Evolutionary conservation across 1,140 invertebrate genomes (phyloP).

Genomic region (Papilio helenus): DNA sequence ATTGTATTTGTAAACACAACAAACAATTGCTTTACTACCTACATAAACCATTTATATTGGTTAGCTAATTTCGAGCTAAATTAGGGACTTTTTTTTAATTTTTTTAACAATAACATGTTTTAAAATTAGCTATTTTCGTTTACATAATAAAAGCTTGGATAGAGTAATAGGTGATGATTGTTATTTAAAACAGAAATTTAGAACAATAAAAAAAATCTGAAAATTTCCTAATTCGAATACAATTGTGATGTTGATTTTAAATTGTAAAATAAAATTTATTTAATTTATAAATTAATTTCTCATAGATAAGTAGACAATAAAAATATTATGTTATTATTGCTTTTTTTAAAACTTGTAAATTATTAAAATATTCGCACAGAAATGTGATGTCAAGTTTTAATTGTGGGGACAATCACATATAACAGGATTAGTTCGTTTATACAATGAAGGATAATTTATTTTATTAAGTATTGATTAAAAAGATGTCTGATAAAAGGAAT

Average conservation of each 20-base stretch:
- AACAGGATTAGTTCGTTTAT: not conserved
- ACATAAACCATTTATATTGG: constrained; percentile 11
- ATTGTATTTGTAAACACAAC: constrained; percentile 21
- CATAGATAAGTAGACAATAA: not conserved
- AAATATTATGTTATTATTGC: not conserved
- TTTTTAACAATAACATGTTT: not conserved
- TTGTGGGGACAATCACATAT: not conserved
- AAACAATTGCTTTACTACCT: constrained; percentile 33
- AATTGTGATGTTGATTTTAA: not conserved
- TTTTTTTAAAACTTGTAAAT: not conserved
- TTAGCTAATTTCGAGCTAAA: constrained; percentile 23
- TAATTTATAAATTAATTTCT: not conserved
- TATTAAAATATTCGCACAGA: not conserved
- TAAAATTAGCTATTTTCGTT: not conserved
- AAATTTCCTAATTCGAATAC: not conserved
- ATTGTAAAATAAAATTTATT: not conserved
- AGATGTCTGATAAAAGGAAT: not conserved
- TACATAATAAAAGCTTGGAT: not conserved
- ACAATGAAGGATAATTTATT: not conserved
- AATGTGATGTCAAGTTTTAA: not conserved
- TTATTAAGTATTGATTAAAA: not conserved
- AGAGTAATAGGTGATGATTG: not conserved
- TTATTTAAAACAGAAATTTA: not conserved
- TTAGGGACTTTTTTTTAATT: not conserved
- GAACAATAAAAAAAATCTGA: not conserved